Base-by-base conservation (phyloP, 2,113 vertebrate genomes). In the Mesocricetus auratus region DNA sequence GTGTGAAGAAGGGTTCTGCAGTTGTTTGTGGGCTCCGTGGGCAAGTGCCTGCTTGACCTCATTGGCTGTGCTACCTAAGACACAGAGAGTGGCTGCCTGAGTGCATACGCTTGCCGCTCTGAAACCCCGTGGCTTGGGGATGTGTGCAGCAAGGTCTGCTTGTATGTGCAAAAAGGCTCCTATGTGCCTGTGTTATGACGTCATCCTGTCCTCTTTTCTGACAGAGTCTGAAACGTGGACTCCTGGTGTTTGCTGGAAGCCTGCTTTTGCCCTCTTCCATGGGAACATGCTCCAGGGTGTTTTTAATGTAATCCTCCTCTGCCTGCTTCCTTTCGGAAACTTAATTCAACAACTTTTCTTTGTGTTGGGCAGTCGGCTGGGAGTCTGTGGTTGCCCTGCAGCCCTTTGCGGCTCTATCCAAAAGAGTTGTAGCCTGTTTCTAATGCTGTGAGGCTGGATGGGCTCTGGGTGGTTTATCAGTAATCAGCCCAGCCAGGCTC, bases 261-360 rank as follows among this genome's bases (percentile, higher is more conserved):
- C 68, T 88, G 86, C 3, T 8, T 82, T 74, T 29, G 47, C 26
- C 29, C 31, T 29, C 26, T n/a, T 73, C 90, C 81, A 24, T 62
- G 66, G 74, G 77, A 95, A 91, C 53, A 68, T 15, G 39, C 86
- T 89, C 86, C 13, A 5, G 53, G 93, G 86, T 53, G 31, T 82
- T 94, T 88, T 82, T 56, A 92, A 93, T 92, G 42, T 45, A 75
- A 89, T 94, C 83, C 58, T 94, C 83, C 58, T 95, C 82, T 87
- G 73, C 82, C 68, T 89, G 73, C 74, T 78, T 91, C 66, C 45
- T 68, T 85, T 87, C 62, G 69, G 83, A 90, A 33, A 96, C 92
- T 82, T 79, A 90, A 62, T 90, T 97, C 47, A 79, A 93, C 94
- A 93, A 79, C 86, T 91, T 79, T 75, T 4, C 74, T 87, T 22